Evolutionary conservation across 1,140 invertebrate species (phyloP).

Genomic region (Nymphalis io): DNA sequence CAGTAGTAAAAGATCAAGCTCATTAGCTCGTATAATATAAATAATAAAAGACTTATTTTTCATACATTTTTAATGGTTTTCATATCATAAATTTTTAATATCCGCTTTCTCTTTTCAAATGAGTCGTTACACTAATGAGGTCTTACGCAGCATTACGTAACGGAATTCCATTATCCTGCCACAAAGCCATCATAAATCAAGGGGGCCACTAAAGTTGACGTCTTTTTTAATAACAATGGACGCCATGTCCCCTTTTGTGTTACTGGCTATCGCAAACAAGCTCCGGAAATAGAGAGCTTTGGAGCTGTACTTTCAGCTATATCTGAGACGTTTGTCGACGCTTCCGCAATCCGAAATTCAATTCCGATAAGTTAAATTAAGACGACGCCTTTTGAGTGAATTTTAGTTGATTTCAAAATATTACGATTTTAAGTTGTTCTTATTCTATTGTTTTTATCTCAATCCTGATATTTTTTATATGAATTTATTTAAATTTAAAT

Average conservation of each 20-base stretch:
- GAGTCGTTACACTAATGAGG: conserved; percentile 50
- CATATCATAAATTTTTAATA: conserved; percentile 3
- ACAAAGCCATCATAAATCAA: conserved; percentile 62
- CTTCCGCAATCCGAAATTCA: conserved; percentile 3
- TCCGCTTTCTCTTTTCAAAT: conserved; percentile 27
- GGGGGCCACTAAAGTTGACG: conserved; percentile 54
- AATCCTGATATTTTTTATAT: too few relatives aligned
- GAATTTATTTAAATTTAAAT: too few relatives aligned
- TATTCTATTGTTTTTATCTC: not conserved
- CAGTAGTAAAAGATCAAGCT: too few relatives aligned
- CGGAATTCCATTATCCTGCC: conserved; percentile 58
- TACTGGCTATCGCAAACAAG: conserved; percentile 44
- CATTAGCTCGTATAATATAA: too few relatives aligned
- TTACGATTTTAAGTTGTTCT: not conserved
- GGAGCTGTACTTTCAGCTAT: conserved; percentile 3
- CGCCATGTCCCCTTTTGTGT: conserved; percentile 42
- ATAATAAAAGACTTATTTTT: too few relatives aligned
- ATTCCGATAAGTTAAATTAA: conserved; percentile 22
- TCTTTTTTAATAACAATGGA: conserved; percentile 68
- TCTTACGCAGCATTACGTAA: conserved; percentile 54
- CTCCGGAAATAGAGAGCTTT: conserved; percentile 29
- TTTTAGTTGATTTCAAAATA: not conserved
- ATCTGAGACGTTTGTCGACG: conserved; percentile 1
- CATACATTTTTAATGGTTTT: not conserved
- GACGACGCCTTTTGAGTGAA: conserved; percentile 1